Conservation (phyloP, 2,888 invertebrate species). For the Ryuthela nishihirai region DNA sequence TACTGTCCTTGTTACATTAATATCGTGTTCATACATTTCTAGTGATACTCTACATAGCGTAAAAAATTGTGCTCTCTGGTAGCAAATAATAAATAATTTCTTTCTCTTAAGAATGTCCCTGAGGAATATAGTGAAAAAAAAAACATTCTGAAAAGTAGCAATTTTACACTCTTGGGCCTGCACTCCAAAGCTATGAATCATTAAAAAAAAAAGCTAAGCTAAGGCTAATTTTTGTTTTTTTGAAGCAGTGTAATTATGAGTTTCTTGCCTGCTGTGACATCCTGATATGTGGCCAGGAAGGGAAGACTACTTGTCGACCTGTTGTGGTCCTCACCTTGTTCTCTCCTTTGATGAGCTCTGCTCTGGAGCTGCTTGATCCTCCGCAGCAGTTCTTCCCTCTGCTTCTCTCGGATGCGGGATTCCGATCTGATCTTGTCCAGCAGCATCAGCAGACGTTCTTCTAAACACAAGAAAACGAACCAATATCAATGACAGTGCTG, state of each 20-base stretch:
- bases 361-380: slow-evolving; percentile 38
- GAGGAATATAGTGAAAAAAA: no score
- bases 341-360: slow-evolving; percentile 33
- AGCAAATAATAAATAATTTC: no score
- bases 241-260: neutral
- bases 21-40: no score
- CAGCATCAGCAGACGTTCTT: slow-evolving; percentile 32
- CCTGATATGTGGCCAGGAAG: slow-evolving; percentile 20
- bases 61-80: no score
- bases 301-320: slow-evolving; percentile 10
- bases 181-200: no score
- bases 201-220: neutral
- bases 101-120: no score
- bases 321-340: slow-evolving; percentile 36
- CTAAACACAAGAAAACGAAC: no score
- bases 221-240: neutral
- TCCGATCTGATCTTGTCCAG: slow-evolving; percentile 33
- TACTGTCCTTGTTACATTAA: no score
- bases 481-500: no score
- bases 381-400: slow-evolving; percentile 34
- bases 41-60: no score
- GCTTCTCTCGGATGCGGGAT: slow-evolving; percentile 27
- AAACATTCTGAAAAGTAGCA: no score
- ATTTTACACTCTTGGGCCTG: no score
- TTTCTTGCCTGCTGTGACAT: slow-evolving; percentile 35